Evolutionary conservation across 2,113 vertebrate species (phyloP), one percentile per base, ranked within the genome.

Genomic region (Xerus inauris): DNA sequence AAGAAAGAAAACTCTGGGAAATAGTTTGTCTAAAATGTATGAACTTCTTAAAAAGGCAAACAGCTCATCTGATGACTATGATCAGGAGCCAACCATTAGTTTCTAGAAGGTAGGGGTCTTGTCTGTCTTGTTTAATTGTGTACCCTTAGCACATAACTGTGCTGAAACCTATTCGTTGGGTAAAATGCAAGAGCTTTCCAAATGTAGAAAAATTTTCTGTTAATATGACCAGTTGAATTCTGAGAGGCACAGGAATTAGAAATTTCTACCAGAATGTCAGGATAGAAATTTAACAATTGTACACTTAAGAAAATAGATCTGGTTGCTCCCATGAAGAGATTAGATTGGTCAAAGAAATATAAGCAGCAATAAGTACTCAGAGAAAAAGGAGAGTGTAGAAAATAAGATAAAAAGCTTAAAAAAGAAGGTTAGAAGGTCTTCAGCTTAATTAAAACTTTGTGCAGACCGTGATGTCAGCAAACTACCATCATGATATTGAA

Each of bases 401-500:
- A 76, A 81, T 75, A 75, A 59, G 35, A 89, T 40, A 79, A 59
- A 57, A 81, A 69, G 28, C 24, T 47, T 47, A 67, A 54, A 38
- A 69, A 86, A 92, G 57, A n/a, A 20, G 9, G 5, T 81, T 89
- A 69, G n/a, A 81, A 79, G 22, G 8, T 87, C 67, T 82, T 97
- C 7, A 71, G 19, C n/a, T 76, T 20, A 96, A 88, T 7, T 47
- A 2, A 54, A 89, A 81, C 26, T 81, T 89, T 62, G 20, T 89
- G n/a, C 12, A 73, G 35, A n/a, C 11, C 12, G 49, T 76, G 19
- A 59, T 32, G 40, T 62, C 26, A 62, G 14, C 47, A 26, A 93
- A 76, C 28, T 77, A 19, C 73, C 14, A 82, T 65, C 7, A 3
- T 73, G 67, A 81, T 77, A 17, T 19, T 76, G 49, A 89, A 84